Conservation (phyloP, 2,888 invertebrate genomes). For the Seira musarum region DNA sequence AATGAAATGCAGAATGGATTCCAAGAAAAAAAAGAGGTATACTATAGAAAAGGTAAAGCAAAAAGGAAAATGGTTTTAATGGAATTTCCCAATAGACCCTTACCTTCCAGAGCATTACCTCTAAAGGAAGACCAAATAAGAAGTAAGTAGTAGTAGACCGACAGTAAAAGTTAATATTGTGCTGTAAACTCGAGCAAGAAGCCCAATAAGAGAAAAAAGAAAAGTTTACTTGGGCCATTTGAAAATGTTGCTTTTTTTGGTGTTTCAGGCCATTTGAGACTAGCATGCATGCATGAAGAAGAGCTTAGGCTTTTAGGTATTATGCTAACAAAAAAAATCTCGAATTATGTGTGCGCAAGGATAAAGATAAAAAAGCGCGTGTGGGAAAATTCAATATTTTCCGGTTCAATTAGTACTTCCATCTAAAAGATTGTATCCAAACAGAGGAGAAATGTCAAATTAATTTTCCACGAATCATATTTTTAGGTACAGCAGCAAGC, state of each 20-base stretch:
- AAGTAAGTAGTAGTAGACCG: not conserved
- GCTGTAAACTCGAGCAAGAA: not conserved
- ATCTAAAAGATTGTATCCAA: too few relatives aligned
- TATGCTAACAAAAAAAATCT: not conserved
- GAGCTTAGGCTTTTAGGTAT: too few relatives aligned
- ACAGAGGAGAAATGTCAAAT: too few relatives aligned
- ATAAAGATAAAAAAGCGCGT: too few relatives aligned
- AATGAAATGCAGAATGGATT: conserved; percentile 45
- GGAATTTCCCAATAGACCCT: conserved; percentile 53
- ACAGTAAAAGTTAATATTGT: not conserved
- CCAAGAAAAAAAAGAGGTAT: conserved; percentile 23
- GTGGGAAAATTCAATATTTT: too few relatives aligned
- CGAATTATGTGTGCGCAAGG: too few relatives aligned
- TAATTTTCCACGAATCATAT: too few relatives aligned
- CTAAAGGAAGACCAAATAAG: too few relatives aligned
- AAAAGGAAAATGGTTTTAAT: conserved; percentile 51
- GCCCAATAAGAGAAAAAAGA: not conserved
- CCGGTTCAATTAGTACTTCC: too few relatives aligned
- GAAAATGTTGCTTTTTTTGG: not conserved
- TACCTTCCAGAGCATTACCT: conserved; percentile 6
- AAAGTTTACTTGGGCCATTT: not conserved
- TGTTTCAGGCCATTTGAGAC: not conserved
- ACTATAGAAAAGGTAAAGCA: not conserved
- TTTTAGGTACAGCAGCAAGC: too few relatives aligned
- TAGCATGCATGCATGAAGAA: not conserved